Evolutionary conservation across 2,888 invertebrate genomes (phyloP).

Genomic region (Omphaloscelis lunosa): DNA sequence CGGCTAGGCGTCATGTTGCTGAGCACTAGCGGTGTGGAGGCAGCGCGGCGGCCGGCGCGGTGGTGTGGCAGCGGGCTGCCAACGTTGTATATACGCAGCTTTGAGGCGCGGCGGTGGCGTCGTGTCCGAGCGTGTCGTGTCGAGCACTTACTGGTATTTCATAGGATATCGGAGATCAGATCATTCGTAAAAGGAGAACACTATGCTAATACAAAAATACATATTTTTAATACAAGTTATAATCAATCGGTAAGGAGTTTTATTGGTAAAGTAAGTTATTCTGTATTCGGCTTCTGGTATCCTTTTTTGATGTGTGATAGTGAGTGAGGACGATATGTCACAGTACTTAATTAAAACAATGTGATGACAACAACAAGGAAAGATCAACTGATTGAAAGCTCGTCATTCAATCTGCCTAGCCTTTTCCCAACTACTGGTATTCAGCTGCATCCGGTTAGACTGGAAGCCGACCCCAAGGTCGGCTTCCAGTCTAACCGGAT

Average conservation of each 20-base stretch:
- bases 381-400: neutral
- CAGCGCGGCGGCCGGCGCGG: no score
- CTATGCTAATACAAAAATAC: constrained; percentile 29
- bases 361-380: neutral
- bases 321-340: neutral
- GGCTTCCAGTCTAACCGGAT: no score
- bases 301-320: neutral
- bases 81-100: no score
- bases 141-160: constrained; percentile 13
- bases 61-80: no score
- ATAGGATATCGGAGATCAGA: neutral
- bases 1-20: no score
- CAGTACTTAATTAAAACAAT: neutral
- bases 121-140: no score
- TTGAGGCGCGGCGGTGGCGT: no score
- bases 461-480: no score
- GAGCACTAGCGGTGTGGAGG: no score
- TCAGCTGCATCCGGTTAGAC: no score
- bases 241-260: constrained; percentile 12
- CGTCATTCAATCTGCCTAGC: no score
- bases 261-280: constrained; percentile 29
- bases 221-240: constrained; percentile 28
- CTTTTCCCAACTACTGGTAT: no score
- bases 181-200: constrained; percentile 18
- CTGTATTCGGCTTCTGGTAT: constrained; percentile 14